phyloP scores from a whole-genome alignment of 2,888 invertebrate species.

The Brachyptera risi region DNA sequence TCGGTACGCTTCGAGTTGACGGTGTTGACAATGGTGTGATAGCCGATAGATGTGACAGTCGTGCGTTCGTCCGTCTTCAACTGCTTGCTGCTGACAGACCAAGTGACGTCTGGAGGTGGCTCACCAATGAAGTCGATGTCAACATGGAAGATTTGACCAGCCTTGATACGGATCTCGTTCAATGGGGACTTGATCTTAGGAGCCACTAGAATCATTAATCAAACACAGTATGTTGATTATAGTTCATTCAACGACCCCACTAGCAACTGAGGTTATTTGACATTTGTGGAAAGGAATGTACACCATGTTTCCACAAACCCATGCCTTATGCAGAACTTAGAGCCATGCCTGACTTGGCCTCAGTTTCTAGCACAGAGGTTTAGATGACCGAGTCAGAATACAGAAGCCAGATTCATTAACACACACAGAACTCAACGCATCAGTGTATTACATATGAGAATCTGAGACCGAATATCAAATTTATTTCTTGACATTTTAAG shows the following conservation, averaged over 20 bases:
- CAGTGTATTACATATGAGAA: too few species aligned
- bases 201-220: conserved; percentile 65
- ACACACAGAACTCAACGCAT: too few species aligned
- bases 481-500: too few species aligned
- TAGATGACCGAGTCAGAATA: too few species aligned
- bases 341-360: too few species aligned
- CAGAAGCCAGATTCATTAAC: too few species aligned
- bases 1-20: conserved; percentile 90
- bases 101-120: conserved; percentile 84
- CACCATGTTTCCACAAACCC: too few species aligned
- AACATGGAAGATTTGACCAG: conserved; percentile 85
- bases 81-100: conserved; percentile 73
- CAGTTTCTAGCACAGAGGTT: too few species aligned
- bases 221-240: neutral
- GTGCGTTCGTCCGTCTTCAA: conserved; percentile 75
- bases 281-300: too few species aligned
- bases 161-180: conserved; percentile 86
- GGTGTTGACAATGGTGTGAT: conserved; percentile 87
- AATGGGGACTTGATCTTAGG: conserved; percentile 92
- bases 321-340: too few species aligned
- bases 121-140: conserved; percentile 92
- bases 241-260: neutral
- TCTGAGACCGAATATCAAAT: too few species aligned
- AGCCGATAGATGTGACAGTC: conserved; percentile 85
- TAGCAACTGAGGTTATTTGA: too few species aligned